Percentiles rank a stretch among this genome's conserved stretches.
These are phyloP conservation scores for Tortricodes alternella DNA, from an alignment of 2,888 invertebrate genomes.

Conservation along the genomic window DNA sequence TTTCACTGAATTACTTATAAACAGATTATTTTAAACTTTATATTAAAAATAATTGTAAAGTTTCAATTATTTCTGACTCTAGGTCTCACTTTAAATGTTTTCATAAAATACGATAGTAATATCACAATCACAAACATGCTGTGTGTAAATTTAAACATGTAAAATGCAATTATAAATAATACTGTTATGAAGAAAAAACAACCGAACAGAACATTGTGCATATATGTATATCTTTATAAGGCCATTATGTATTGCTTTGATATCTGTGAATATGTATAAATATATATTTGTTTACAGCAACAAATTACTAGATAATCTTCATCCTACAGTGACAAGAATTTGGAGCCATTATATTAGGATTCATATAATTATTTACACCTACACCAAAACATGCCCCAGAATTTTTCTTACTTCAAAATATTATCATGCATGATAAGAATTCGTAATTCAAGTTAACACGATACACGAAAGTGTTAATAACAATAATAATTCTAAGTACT, in stretches of 20 bases:
- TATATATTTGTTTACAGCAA: not conserved
- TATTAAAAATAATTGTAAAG: not conserved
- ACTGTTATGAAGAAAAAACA: constrained; percentile 55
- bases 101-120: constrained; percentile 36
- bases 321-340: not conserved
- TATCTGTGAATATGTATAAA: not conserved
- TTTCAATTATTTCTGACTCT: constrained; percentile 2
- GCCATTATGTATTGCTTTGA: constrained; percentile 68
- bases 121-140: constrained; percentile 65
- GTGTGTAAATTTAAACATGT: constrained; percentile 34
- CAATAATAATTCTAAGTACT: constrained; percentile 60
- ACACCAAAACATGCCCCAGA: not conserved
- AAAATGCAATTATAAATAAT: constrained; percentile 61
- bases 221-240: constrained; percentile 54
- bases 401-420: not conserved
- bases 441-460: constrained; percentile 29
- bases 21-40: not conserved
- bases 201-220: constrained; percentile 47
- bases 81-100: constrained; percentile 12
- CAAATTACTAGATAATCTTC: not conserved
- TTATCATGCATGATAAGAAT: constrained; percentile 4
- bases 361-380: not conserved
- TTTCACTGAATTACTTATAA: not conserved
- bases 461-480: constrained; percentile 27
- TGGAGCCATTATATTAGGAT: not conserved